Percentiles rank a stretch among this genome's conserved stretches.
Conservation (phyloP, 64 coral and sea anemone species). For the Hydrozoanthus tunicans region DNA sequence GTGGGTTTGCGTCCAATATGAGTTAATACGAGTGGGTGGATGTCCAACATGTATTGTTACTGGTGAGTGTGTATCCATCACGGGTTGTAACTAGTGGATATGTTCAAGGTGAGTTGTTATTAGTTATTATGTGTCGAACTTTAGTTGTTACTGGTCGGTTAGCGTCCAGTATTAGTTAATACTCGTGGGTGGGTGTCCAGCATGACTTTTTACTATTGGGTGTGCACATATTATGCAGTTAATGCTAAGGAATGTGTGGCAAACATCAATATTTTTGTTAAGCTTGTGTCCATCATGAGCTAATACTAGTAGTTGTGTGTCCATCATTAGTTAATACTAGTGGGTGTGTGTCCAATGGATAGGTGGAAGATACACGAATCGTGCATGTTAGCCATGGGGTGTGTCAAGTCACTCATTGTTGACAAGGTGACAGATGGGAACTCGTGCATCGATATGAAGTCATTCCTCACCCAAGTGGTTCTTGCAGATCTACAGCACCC, state of each 20-base stretch:
- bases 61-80: too few relatives aligned
- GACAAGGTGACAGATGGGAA: slow-evolving; percentile 84
- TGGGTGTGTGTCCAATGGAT: not conserved
- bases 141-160: too few relatives aligned
- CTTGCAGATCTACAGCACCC: slow-evolving; percentile 79
- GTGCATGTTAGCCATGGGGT: slow-evolving; percentile 95
- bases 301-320: not conserved
- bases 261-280: too few relatives aligned
- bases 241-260: too few relatives aligned
- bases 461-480: slow-evolving; percentile 93
- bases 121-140: too few relatives aligned
- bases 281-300: not conserved
- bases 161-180: not conserved
- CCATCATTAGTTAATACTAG: not conserved
- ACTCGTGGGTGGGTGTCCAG: not conserved
- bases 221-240: too few relatives aligned
- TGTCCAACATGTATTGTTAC: too few relatives aligned
- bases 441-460: slow-evolving; percentile 64
- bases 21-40: too few relatives aligned
- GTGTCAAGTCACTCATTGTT: slow-evolving; percentile 84
- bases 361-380: slow-evolving; percentile 99
- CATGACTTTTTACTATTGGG: too few relatives aligned
- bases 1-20: too few relatives aligned
- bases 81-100: too few relatives aligned
- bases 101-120: too few relatives aligned